These are phyloP conservation scores for Caenorhabditis doughertyi DNA, from an alignment of 2,888 invertebrate genomes.

Conservation along the genomic window DNA sequence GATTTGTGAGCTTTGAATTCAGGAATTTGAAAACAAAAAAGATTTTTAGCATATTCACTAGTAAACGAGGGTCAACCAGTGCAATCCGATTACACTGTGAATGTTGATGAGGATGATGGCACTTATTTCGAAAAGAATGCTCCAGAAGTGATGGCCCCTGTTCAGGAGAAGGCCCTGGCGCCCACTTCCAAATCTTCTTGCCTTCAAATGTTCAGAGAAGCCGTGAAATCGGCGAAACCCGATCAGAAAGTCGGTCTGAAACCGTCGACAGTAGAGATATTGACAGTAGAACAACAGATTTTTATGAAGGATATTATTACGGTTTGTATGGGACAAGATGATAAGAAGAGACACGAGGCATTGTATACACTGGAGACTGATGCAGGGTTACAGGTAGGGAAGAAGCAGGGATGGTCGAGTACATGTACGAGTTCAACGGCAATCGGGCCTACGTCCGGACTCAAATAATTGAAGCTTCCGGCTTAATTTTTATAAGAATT, in stretches of 20 bases:
- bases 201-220: constrained; percentile 44
- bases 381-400: constrained; percentile 67
- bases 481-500: too few relatives aligned
- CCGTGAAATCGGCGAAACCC: constrained; percentile 28
- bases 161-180: constrained; percentile 1
- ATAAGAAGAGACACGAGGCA: constrained; percentile 64
- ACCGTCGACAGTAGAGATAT: constrained; percentile 51
- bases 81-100: constrained; percentile 38
- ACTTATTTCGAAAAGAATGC: constrained; percentile 37
- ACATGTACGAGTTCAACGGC: too few relatives aligned
- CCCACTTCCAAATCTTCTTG: background rate
- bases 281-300: constrained; percentile 70
- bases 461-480: too few relatives aligned
- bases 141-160: constrained; percentile 4
- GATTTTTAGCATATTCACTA: constrained; percentile 63
- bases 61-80: constrained; percentile 64
- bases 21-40: background rate
- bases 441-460: too few relatives aligned
- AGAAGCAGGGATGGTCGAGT: too few relatives aligned
- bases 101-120: constrained; percentile 58
- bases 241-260: constrained; percentile 66
- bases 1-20: constrained; percentile 23
- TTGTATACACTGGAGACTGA: constrained; percentile 70
- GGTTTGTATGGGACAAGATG: constrained; percentile 71
- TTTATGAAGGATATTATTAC: constrained; percentile 73